A percentile compares a stretch with the other conserved stretches of the same genome.
Evolutionary conservation across 2,113 vertebrate species (phyloP).

Genomic region (Crotalus horridus): DNA sequence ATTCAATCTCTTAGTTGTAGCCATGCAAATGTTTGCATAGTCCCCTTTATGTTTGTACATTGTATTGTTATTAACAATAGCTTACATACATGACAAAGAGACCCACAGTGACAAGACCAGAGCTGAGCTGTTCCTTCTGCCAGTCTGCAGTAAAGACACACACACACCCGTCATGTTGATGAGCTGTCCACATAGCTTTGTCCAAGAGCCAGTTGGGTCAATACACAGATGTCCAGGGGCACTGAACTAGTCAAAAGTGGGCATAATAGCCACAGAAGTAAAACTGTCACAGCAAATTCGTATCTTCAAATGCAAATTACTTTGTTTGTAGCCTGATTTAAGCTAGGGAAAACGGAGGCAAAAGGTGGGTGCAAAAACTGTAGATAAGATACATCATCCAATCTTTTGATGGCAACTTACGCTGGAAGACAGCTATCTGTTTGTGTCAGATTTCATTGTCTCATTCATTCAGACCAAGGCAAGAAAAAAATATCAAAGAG

Average conservation of each 20-base stretch:
- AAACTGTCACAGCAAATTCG: not conserved
- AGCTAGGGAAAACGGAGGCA: not conserved
- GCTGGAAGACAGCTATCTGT: not conserved
- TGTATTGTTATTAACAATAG: not conserved
- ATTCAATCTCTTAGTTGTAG: not conserved
- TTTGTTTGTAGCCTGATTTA: not conserved
- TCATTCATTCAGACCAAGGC: not conserved
- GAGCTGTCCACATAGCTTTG: not conserved
- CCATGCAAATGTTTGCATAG: not conserved
- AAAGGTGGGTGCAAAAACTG: not conserved
- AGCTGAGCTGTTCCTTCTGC: not conserved
- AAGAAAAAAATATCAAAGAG: not conserved
- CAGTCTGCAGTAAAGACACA: not conserved
- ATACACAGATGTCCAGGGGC: not conserved
- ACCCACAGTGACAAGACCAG: not conserved
- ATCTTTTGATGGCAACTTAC: not conserved
- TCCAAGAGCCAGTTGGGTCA: not conserved
- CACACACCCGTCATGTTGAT: not conserved
- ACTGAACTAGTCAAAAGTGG: not conserved
- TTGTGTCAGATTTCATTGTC: not conserved
- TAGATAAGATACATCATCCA: not conserved
- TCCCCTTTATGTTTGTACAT: not conserved
- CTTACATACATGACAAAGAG: not conserved
- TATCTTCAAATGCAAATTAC: not conserved
- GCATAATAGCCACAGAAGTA: not conserved